Evolutionary conservation across 2,797 vertebrate genomes (phyloP).

Genomic region (Macrochelys suwanniensis): DNA sequence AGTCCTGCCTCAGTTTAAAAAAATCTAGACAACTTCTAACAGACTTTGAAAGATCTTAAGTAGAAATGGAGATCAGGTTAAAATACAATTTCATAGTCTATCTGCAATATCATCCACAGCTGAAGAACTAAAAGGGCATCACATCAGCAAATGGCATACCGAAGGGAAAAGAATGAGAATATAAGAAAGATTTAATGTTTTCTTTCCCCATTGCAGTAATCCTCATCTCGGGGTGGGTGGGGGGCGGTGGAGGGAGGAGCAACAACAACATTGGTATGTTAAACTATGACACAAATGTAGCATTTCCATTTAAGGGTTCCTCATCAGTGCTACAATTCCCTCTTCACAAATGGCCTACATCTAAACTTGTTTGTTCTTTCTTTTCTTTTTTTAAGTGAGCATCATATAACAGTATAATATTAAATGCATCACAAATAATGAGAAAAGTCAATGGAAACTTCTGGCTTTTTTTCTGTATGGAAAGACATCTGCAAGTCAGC

Average conservation of each 20-base stretch:
- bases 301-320: not conserved
- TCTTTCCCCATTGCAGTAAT: fast-evolving
- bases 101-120: not conserved
- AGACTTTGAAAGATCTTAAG: not conserved
- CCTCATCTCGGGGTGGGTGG: not conserved
- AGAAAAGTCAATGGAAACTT: not conserved
- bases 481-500: not conserved
- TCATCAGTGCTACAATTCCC: not conserved
- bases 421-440: not conserved
- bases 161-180: not conserved
- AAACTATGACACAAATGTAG: not conserved
- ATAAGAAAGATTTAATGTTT: not conserved
- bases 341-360: not conserved
- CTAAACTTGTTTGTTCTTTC: not conserved
- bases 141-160: not conserved
- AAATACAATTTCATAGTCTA: not conserved
- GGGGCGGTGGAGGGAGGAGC: not conserved
- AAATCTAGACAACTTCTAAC: not conserved
- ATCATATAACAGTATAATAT: fast-evolving
- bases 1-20: not conserved
- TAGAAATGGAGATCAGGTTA: not conserved
- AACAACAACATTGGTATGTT: not conserved
- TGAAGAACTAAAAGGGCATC: not conserved
- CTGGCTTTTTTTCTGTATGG: not conserved
- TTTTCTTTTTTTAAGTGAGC: not conserved